phyloP scores from a whole-genome alignment of 2,113 vertebrate species.

The Anolis sagrei region DNA sequence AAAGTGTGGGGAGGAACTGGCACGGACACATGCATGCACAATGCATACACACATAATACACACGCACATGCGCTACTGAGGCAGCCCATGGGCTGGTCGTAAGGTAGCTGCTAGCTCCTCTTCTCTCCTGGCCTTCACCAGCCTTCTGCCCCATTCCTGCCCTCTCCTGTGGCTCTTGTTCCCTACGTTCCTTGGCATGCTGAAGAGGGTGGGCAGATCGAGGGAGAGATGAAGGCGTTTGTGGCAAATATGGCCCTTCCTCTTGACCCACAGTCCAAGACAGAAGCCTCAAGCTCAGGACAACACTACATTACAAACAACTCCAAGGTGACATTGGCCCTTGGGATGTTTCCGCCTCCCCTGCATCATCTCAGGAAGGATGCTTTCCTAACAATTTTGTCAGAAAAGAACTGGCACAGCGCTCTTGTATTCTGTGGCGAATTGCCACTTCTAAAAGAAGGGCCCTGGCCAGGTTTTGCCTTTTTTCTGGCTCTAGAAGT shows the following conservation, averaged over 20 bases:
- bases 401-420: background rate
- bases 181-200: background rate
- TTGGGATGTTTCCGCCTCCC: background rate
- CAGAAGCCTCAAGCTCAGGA: background rate
- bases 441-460: background rate
- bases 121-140: background rate
- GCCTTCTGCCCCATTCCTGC: background rate
- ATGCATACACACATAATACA: background rate
- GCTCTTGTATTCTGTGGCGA: background rate
- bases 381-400: background rate
- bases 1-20: constrained; percentile 12
- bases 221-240: constrained; percentile 13
- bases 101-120: background rate
- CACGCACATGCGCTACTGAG: background rate
- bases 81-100: background rate
- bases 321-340: background rate
- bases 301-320: background rate
- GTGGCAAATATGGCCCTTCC: background rate
- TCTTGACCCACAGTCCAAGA: background rate
- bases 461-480: background rate
- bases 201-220: background rate
- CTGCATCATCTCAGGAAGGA: background rate
- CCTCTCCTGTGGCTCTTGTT: background rate
- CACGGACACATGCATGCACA: background rate
- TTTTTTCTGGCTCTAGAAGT: background rate